Conservation (phyloP, 2,888 invertebrate genomes). For the Volucella zonaria region DNA sequence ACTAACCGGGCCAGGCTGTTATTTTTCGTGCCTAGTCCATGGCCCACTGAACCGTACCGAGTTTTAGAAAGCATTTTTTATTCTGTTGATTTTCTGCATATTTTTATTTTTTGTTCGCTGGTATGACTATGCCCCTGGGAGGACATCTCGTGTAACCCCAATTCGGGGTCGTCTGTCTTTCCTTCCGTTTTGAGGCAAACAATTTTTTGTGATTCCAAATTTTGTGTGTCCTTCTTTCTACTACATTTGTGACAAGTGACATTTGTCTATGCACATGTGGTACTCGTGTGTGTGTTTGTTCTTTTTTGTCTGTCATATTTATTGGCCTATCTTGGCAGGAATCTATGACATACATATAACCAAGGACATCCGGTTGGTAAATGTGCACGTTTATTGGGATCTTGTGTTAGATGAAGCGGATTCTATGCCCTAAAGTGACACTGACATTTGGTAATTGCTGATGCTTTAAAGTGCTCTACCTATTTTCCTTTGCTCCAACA, state of each 20-base stretch:
- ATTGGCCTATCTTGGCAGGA: constrained; percentile 19
- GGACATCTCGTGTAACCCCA: constrained; percentile 41
- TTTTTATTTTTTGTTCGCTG: constrained; percentile 10
- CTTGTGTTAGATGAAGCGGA: constrained; percentile 8
- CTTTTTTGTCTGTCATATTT: constrained; percentile 10
- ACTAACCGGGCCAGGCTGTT: not conserved
- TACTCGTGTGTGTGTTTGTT: not conserved
- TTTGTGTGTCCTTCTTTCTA: not conserved
- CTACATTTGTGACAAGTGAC: constrained; percentile 32
- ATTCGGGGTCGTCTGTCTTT: constrained; percentile 50
- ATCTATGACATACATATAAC: constrained; percentile 37
- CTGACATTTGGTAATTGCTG: not conserved
- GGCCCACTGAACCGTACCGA: constrained; percentile 38
- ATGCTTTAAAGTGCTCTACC: constrained; percentile 24
- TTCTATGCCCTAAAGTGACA: not conserved
- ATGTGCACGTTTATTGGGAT: constrained; percentile 34
- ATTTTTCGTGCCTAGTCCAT: constrained; percentile 21
- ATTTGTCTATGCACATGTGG: constrained; percentile 51
- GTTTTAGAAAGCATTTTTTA: constrained; percentile 40
- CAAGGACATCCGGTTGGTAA: constrained; percentile 48
- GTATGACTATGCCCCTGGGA: constrained; percentile 25
- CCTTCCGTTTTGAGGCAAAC: constrained; percentile 49
- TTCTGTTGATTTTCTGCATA: constrained; percentile 12
- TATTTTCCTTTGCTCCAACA: not conserved
- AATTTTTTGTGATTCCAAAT: not conserved